These are phyloP conservation scores for Drosophila macrospina DNA, from an alignment of 2,888 invertebrate species.

Conservation along the genomic window DNA sequence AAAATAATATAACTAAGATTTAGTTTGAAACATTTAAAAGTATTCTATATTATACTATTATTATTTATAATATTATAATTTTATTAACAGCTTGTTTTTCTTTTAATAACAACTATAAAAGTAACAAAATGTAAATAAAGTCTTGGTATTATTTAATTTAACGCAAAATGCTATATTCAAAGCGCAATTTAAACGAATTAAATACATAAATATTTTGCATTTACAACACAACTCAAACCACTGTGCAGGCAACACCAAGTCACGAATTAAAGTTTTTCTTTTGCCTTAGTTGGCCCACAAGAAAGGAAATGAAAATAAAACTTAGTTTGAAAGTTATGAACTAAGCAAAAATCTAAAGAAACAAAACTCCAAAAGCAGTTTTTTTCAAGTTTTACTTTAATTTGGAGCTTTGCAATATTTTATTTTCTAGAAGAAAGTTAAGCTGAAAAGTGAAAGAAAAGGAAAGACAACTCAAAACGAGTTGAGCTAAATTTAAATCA, in stretches of 20 bases:
- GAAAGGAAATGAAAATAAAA: slow-evolving; percentile 7
- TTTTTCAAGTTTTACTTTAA: slow-evolving; percentile 24
- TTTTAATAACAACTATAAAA: too few relatives aligned
- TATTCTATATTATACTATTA: too few relatives aligned
- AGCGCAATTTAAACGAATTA: too few relatives aligned
- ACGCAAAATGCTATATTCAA: too few relatives aligned
- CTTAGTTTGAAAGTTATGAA: slow-evolving; percentile 30
- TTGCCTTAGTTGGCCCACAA: neutral
- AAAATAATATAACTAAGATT: too few relatives aligned
- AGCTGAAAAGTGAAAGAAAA: slow-evolving; percentile 27
- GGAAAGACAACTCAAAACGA: slow-evolving; percentile 44
- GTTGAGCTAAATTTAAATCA: slow-evolving; percentile 51
- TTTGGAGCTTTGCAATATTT: slow-evolving; percentile 40
- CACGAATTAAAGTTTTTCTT: slow-evolving; percentile 22
- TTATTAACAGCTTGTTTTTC: too few relatives aligned
- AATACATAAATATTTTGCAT: too few relatives aligned
- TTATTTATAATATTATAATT: too few relatives aligned
- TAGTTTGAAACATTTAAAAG: too few relatives aligned
- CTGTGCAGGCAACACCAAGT: slow-evolving; percentile 48
- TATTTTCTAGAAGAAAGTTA: slow-evolving; percentile 63
- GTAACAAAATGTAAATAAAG: too few relatives aligned
- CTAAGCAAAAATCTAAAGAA: neutral
- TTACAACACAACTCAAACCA: slow-evolving; percentile 25
- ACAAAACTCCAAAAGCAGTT: slow-evolving; percentile 30
- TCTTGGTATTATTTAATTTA: too few relatives aligned